These are phyloP conservation scores for Eupithecia dodoneata DNA, from an alignment of 2,888 invertebrate species.

Conservation along the genomic window DNA sequence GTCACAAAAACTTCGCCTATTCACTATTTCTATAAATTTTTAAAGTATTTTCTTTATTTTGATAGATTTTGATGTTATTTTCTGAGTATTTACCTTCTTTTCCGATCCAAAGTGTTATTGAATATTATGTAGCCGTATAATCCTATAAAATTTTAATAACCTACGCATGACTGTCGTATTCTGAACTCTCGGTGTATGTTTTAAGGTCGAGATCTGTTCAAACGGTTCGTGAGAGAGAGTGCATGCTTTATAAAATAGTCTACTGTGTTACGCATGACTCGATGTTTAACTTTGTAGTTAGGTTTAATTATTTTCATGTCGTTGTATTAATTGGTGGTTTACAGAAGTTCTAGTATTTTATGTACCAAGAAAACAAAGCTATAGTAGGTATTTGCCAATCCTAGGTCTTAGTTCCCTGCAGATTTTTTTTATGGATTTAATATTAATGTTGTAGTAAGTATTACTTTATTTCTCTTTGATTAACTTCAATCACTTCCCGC, in stretches of 20 bases:
- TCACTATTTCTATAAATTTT: background rate
- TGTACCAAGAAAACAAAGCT: background rate
- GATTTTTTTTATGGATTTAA: too few relatives aligned
- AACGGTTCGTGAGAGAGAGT: constrained; percentile 9
- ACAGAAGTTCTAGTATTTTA: background rate
- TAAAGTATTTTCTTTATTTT: background rate
- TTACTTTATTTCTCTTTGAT: too few relatives aligned
- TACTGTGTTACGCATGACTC: constrained; percentile 23
- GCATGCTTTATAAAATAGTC: constrained; percentile 10
- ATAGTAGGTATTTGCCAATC: background rate
- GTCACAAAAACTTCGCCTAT: background rate
- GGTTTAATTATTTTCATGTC: constrained; percentile 6
- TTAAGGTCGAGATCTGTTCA: background rate
- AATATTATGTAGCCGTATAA: background rate
- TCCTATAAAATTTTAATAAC: background rate
- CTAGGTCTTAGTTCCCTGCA: background rate
- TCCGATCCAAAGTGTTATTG: background rate
- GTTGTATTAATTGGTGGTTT: background rate
- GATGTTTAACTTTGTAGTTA: constrained; percentile 18
- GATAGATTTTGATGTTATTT: background rate
- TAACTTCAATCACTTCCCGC: background rate
- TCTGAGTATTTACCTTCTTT: background rate
- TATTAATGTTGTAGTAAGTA: too few relatives aligned
- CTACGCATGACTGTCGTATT: constrained; percentile 10
- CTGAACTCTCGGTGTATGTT: background rate